These are phyloP conservation scores for Rhopalosiphum maidis DNA, from an alignment of 1,140 invertebrate genomes.

Conservation along the genomic window DNA sequence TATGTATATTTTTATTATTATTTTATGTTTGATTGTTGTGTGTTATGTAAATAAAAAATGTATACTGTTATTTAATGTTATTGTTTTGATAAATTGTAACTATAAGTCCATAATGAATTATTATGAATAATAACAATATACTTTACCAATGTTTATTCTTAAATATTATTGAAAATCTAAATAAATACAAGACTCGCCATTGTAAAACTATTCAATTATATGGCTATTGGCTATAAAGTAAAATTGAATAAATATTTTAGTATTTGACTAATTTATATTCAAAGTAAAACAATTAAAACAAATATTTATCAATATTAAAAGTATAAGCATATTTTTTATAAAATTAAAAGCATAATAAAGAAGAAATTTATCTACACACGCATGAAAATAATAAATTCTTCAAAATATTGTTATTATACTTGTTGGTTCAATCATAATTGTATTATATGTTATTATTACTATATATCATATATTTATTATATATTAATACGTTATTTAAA, in stretches of 20 bases:
- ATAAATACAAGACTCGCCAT: neutral
- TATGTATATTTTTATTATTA: slow-evolving; percentile 49
- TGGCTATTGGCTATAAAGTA: neutral
- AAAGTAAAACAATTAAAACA: neutral
- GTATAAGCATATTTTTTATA: no score
- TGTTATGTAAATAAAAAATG: slow-evolving; percentile 56
- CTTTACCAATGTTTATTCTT: neutral
- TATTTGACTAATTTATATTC: no score
- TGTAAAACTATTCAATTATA: neutral
- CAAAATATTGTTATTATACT: neutral
- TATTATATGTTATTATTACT: no score
- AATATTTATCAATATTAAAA: no score
- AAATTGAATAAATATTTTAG: neutral
- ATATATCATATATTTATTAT: no score
- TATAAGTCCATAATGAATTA: neutral
- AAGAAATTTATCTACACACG: neutral
- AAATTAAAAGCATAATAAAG: no score
- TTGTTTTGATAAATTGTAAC: neutral
- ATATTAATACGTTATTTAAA: neutral
- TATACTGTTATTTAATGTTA: slow-evolving; percentile 41
- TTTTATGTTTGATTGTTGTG: slow-evolving; percentile 42
- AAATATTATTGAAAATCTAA: neutral
- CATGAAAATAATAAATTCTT: neutral
- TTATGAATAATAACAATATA: neutral
- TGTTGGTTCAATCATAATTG: neutral